Evolutionary conservation across 2,888 invertebrate species (phyloP), one percentile per base, ranked within the genome.

Genomic region (Cantharis rustica): DNA sequence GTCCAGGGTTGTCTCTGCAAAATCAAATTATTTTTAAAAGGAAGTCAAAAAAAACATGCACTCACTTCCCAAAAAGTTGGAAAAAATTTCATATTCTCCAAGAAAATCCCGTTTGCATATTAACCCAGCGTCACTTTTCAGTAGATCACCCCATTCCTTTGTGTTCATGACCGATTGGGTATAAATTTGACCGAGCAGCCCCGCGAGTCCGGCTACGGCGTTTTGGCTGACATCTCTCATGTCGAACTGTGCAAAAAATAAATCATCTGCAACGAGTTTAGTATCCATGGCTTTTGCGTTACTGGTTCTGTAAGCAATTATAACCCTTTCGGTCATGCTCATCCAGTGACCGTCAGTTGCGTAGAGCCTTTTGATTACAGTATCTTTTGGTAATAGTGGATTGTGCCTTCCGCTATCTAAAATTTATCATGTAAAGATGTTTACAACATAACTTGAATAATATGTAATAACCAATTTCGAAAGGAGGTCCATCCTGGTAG

Each of bases 281-380:
- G 88, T 85, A 75, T 93, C 94, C 63, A 95, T 88, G 11, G 88
- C 87, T 80, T 91, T 89, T 13, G 89, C 87, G 76, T 91, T 91
- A 80, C 89, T 91, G 15, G 91, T 90, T 81, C 94, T 91, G 85
- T 94, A 93, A 81, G 93, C 92, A 47, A 92, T 92, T n/a, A 95
- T 89, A 86, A 93, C 93, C 83, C 88, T 89, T 3, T 93, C 94
- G 74, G 88, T 89, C 17, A 94, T 89, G 73, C 89, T 86, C 80
- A 91, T 89, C 17, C 89, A 87, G 17, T 88, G 86, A 16, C 93
- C 93, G 85, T 92, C 91, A 0, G 93, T 92, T 71, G 95, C 88
- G 76, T 93, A 91, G 1, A 91, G 88, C 71, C 93, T 90, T 79
- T 90, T 89, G 80, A 92, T 88, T 72, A 83, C 80, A 4, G 84